Percentiles rank a stretch among this genome's conserved stretches.
Conservation (phyloP, 1,140 invertebrate genomes). For the Araneus ventricosus region DNA sequence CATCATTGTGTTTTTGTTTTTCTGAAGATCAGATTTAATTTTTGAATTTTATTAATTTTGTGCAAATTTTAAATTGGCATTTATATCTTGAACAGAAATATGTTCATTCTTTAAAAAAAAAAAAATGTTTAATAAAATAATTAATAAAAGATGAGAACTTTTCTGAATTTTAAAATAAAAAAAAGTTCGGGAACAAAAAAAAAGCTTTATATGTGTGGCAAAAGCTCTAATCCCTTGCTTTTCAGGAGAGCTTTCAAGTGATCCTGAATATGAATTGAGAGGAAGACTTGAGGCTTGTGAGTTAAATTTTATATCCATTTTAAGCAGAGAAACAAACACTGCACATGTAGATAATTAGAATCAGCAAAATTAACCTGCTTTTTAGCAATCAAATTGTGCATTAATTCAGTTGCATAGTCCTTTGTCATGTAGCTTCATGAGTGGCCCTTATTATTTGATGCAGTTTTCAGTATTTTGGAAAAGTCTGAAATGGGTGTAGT, state of each 20-base stretch:
- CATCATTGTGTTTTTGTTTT: too few relatives aligned
- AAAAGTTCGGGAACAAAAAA: conserved; percentile 1
- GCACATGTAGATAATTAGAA: conserved; percentile 73
- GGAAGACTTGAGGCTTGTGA: conserved; percentile 70
- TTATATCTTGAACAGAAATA: too few relatives aligned
- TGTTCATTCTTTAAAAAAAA: neutral
- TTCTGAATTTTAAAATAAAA: neutral
- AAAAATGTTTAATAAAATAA: neutral
- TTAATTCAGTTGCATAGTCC: conserved; percentile 71
- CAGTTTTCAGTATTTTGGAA: conserved; percentile 25
- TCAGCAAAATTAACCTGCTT: conserved; percentile 70
- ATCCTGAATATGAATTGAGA: conserved; percentile 53
- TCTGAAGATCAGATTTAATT: neutral
- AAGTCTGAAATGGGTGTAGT: conserved; percentile 20
- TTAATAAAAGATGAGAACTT: neutral
- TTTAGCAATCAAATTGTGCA: conserved; percentile 66
- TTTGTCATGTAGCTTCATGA: conserved; percentile 69
- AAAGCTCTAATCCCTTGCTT: conserved; percentile 73
- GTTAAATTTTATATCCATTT: conserved; percentile 72
- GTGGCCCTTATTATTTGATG: conserved; percentile 30
- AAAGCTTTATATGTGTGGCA: conserved; percentile 26
- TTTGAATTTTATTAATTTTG: neutral
- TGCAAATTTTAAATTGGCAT: neutral
- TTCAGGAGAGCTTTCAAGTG: conserved; percentile 73
- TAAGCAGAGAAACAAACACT: conserved; percentile 64